Percentiles rank a stretch among this genome's conserved stretches.
Conservation (phyloP, 1,140 invertebrate species). For the Lepidurus couesii region DNA sequence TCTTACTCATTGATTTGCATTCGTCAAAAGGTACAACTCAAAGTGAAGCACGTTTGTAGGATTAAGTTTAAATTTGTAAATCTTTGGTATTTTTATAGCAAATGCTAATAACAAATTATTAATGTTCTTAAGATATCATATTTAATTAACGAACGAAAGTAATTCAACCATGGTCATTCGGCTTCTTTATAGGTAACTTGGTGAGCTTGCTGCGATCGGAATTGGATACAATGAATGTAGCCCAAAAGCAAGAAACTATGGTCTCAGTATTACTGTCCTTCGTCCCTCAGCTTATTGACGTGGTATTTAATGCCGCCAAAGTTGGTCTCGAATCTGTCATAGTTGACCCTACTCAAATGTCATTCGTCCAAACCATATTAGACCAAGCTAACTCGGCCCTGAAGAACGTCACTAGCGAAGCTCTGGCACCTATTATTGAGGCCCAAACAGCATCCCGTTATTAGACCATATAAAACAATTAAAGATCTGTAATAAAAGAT, state of each 20-base stretch:
- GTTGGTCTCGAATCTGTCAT: neutral
- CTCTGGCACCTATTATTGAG: neutral
- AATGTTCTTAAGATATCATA: too few relatives aligned
- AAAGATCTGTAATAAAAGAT: neutral
- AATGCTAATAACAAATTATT: too few relatives aligned
- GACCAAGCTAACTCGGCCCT: neutral
- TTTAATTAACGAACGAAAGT: neutral
- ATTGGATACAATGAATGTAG: neutral
- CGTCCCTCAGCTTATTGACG: neutral
- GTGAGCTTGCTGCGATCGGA: neutral
- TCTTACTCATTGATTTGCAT: too few relatives aligned
- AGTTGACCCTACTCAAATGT: neutral
- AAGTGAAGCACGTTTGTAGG: too few relatives aligned
- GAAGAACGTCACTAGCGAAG: neutral
- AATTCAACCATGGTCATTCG: too few relatives aligned
- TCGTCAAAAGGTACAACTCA: too few relatives aligned
- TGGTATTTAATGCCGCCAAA: neutral
- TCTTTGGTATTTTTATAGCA: too few relatives aligned
- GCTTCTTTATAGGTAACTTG: neutral
- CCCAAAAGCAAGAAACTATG: neutral
- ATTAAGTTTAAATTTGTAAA: too few relatives aligned
- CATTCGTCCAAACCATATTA: neutral
- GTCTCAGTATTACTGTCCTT: neutral
- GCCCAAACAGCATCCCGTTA: neutral
- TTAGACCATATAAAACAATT: neutral